Percentiles rank a stretch among this genome's conserved stretches.
Evolutionary conservation across 2,888 invertebrate species (phyloP).

Genomic region (Drymonia ruficornis): DNA sequence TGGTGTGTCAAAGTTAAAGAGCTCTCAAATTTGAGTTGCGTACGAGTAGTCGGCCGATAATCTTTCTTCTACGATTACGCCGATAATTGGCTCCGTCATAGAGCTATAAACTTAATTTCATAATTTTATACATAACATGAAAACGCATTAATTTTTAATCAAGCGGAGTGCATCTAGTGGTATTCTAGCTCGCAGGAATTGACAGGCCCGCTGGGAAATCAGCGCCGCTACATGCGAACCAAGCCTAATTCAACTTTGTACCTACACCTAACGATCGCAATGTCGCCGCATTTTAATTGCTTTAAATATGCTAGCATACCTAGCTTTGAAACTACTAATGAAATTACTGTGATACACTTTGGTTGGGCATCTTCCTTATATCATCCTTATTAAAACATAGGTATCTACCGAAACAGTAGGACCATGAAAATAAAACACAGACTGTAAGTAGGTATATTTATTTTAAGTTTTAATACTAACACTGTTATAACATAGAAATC

Average conservation of each 20-base stretch:
- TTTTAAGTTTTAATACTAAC: no score
- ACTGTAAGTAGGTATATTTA: no score
- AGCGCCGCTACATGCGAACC: slow-evolving; percentile 53
- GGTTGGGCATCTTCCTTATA: no score
- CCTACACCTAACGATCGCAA: slow-evolving; percentile 36
- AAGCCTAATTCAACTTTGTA: slow-evolving; percentile 52
- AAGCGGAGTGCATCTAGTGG: slow-evolving; percentile 65
- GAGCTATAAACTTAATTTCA: background rate
- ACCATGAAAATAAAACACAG: no score
- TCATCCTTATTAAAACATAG: no score
- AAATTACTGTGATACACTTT: background rate
- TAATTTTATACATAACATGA: slow-evolving; percentile 34
- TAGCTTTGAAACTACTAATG: slow-evolving; percentile 15
- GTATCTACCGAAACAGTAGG: no score
- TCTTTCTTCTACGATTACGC: no score
- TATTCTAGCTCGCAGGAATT: slow-evolving; percentile 55
- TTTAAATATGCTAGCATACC: slow-evolving; percentile 46
- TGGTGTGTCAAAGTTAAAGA: no score
- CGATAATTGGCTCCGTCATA: no score
- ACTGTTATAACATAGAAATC: no score
- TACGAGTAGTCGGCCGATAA: no score
- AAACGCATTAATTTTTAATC: slow-evolving; percentile 69
- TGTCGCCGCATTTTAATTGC: slow-evolving; percentile 43
- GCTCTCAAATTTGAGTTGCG: no score
- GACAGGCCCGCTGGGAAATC: slow-evolving; percentile 70